These are phyloP conservation scores for Anolis carolinensis DNA, from an alignment of 2,113 vertebrate species.

Conservation along the genomic window DNA sequence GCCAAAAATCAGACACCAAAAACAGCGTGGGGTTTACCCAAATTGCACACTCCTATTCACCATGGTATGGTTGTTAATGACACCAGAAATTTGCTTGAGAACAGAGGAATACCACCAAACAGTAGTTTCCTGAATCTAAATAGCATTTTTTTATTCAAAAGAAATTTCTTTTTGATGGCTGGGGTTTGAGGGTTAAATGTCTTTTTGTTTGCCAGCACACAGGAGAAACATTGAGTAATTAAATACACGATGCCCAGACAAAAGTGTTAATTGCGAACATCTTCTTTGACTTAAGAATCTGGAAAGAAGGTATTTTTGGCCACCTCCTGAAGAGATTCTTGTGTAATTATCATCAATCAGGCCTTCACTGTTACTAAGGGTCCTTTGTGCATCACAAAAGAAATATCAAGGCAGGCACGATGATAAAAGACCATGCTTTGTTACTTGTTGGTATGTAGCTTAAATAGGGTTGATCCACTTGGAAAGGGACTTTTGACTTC, in stretches of 20 bases:
- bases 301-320: slow-evolving; percentile 10
- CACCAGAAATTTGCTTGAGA: background rate
- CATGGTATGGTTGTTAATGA: background rate
- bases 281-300: slow-evolving; percentile 8
- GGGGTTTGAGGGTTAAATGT: slow-evolving; percentile 21
- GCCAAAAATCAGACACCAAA: no score
- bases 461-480: slow-evolving; percentile 8
- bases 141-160: slow-evolving; percentile 14
- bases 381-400: slow-evolving; percentile 25
- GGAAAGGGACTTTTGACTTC: slow-evolving; percentile 11
- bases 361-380: slow-evolving; percentile 7
- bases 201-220: background rate
- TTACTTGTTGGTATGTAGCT: slow-evolving; percentile 19
- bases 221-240: slow-evolving; percentile 11
- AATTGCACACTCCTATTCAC: no score
- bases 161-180: slow-evolving; percentile 36
- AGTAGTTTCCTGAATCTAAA: background rate
- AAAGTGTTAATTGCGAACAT: slow-evolving; percentile 25
- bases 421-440: slow-evolving; percentile 16
- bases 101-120: background rate
- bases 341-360: slow-evolving; percentile 36
- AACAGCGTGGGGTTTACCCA: no score
- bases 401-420: slow-evolving; percentile 15
- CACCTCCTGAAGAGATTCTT: slow-evolving; percentile 4
- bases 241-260: background rate